These are phyloP conservation scores for Helogale parvula DNA, from an alignment of 2,113 vertebrate species.

Conservation along the genomic window DNA sequence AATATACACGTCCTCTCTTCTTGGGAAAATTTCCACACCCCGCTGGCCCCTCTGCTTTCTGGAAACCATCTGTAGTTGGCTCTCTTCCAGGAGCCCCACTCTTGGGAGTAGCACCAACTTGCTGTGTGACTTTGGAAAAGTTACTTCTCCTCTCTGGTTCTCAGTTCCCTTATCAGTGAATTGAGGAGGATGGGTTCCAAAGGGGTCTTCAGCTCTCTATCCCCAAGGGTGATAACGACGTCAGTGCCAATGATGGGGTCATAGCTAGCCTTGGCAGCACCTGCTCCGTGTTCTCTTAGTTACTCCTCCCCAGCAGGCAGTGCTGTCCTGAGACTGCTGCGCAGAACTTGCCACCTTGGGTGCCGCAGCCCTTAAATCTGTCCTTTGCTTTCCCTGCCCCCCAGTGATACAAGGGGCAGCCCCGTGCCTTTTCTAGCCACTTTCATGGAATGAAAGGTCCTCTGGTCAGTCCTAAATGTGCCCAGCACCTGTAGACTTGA, in stretches of 20 bases:
- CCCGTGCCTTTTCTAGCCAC: background rate
- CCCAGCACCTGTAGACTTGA: background rate
- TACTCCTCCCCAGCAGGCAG: background rate
- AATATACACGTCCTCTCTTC: background rate
- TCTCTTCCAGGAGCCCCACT: background rate
- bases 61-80: background rate
- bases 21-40: background rate
- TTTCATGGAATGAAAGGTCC: background rate
- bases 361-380: background rate
- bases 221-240: fast-evolving
- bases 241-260: no score
- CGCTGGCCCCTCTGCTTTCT: background rate
- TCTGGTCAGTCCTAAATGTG: background rate
- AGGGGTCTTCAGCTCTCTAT: background rate
- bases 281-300: fast-evolving
- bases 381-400: background rate
- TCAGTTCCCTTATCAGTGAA: background rate
- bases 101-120: background rate
- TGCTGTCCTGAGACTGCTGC: background rate
- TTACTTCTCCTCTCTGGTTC: background rate
- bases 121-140: background rate
- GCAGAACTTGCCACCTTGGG: background rate
- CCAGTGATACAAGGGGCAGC: no score
- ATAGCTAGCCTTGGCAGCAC: background rate
- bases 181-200: background rate